These are phyloP conservation scores for Pocillopora damicornis DNA, from an alignment of 64 coral and sea anemone genomes.

Conservation along the genomic window DNA sequence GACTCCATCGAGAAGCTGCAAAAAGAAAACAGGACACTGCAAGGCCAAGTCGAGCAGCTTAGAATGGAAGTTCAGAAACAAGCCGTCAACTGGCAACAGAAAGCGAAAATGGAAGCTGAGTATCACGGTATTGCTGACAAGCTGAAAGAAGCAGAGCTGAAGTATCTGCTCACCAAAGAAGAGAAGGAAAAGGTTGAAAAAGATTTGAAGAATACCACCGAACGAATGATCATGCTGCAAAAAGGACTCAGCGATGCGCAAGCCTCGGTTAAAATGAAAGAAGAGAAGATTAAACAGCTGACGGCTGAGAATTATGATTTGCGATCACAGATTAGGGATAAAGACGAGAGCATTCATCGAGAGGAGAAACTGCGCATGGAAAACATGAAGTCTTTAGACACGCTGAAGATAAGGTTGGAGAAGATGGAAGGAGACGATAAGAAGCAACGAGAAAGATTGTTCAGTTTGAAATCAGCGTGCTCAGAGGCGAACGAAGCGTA, in stretches of 20 bases:
- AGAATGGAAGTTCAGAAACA: constrained; percentile 36
- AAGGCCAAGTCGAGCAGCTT: constrained; percentile 14
- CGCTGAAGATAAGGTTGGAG: constrained; percentile 73
- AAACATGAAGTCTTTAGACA: constrained; percentile 82
- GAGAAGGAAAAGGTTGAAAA: constrained; percentile 58
- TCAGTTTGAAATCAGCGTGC: constrained; percentile 84
- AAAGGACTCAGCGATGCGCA: constrained; percentile 46
- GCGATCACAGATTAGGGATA: constrained; percentile 37
- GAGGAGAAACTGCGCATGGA: constrained; percentile 84
- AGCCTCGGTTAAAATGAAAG: constrained; percentile 15
- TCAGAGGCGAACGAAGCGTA: constrained; percentile 91
- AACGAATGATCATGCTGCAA: constrained; percentile 28
- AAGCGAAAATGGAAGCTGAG: constrained; percentile 29
- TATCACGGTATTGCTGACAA: constrained; percentile 41
- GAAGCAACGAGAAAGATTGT: constrained; percentile 72
- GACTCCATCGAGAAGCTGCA: constrained; percentile 19
- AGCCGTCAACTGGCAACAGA: not conserved
- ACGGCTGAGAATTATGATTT: constrained; percentile 60
- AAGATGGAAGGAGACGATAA: constrained; percentile 76
- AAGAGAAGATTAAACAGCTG: constrained; percentile 63
- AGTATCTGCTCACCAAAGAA: constrained; percentile 26
- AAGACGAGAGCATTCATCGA: constrained; percentile 48
- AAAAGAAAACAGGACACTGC: constrained; percentile 27
- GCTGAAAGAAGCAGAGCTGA: constrained; percentile 47
- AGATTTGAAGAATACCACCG: constrained; percentile 48